A percentile compares a stretch with the other conserved stretches of the same genome.
Evolutionary conservation across 2,797 vertebrate species (phyloP).

Genomic region (Enteromius thamalakanensis): DNA sequence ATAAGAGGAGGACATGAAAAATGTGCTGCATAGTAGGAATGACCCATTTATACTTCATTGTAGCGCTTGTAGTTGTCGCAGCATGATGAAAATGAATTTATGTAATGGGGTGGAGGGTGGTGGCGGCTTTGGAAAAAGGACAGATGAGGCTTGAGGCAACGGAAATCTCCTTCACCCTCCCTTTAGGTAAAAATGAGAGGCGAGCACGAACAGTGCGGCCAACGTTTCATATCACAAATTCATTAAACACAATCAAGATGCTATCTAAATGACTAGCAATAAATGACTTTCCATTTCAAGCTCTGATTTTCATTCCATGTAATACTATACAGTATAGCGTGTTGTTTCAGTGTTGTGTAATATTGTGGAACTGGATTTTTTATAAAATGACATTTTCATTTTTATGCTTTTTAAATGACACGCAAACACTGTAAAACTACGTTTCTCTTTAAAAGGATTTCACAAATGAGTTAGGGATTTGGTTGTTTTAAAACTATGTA

Average conservation of each 20-base stretch:
- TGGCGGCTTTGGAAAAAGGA: conserved; percentile 34
- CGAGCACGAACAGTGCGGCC: not conserved
- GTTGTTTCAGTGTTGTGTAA: not conserved
- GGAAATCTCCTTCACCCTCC: conserved; percentile 6
- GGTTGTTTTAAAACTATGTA: no score
- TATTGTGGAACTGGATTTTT: not conserved
- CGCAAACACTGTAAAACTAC: no score
- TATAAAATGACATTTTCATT: no score
- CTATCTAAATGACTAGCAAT: conserved; percentile 29
- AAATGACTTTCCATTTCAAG: conserved; percentile 21
- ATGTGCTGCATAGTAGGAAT: not conserved
- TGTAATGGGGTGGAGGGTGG: conserved; percentile 12
- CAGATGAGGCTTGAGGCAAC: conserved; percentile 23
- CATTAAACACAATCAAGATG: conserved; percentile 11
- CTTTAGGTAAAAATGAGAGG: not conserved
- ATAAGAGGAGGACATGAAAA: conserved; percentile 1
- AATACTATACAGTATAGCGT: not conserved
- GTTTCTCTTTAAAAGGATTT: no score
- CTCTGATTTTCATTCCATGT: not conserved
- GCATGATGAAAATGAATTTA: conserved; percentile 35
- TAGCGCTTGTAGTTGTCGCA: conserved; percentile 14
- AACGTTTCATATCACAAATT: conserved; percentile 15
- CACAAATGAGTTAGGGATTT: no score
- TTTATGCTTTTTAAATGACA: no score
- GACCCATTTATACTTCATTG: not conserved